Conservation (phyloP, 2,888 invertebrate species). For the Rhaphigaster nebulosa region DNA sequence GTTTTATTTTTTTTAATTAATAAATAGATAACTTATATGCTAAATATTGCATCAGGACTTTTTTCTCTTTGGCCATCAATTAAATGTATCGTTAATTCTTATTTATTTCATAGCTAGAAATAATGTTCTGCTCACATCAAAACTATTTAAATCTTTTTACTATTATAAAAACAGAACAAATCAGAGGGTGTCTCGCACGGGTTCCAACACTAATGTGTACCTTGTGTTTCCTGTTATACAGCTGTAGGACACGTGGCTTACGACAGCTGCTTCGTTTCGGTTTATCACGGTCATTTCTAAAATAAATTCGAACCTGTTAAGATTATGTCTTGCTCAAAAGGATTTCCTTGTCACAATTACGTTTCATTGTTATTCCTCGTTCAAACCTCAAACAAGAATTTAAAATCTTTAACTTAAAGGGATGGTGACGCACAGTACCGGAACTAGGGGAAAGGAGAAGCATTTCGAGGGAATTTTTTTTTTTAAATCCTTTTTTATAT, state of each 20-base stretch:
- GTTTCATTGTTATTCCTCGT: background rate
- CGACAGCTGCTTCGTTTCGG: conserved; percentile 7
- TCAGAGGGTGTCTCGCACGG: conserved; percentile 2
- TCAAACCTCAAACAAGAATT: background rate
- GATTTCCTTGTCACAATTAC: background rate
- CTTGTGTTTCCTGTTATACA: conserved; percentile 8
- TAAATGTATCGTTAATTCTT: background rate
- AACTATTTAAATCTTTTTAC: background rate
- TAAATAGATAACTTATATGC: no score
- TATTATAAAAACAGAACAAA: background rate
- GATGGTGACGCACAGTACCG: no score
- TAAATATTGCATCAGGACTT: no score
- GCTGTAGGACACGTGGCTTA: background rate
- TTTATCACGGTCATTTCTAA: background rate
- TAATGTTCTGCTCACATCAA: background rate
- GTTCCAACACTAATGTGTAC: conserved; percentile 8
- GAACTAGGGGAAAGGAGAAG: no score
- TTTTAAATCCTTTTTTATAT: no score
- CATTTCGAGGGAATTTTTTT: no score
- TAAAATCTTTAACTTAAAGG: background rate
- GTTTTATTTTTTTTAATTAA: no score
- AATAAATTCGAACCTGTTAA: background rate
- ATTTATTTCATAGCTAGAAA: background rate
- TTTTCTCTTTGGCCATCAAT: no score
- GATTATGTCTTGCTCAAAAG: background rate